Evolutionary conservation across 2,888 invertebrate species (phyloP), one percentile per base, ranked within the genome.

Genomic region (Oscheius sp.): DNA sequence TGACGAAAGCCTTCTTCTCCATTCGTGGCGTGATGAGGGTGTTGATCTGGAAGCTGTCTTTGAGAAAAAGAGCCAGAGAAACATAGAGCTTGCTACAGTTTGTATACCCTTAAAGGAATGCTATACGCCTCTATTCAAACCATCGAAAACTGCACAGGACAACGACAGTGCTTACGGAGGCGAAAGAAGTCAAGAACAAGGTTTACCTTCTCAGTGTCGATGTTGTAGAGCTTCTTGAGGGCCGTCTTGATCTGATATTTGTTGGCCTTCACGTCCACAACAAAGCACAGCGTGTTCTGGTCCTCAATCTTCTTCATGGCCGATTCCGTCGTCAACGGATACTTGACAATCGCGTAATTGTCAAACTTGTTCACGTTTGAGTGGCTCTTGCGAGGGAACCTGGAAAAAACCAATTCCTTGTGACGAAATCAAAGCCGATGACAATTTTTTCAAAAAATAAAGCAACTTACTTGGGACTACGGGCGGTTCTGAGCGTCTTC

Each of bases 271-370:
- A 95, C 93, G 91, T 99, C 95, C 53, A 97, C 96, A 91, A 99
- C 94, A 91, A 99, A 99, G 84, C 99, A 99, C 89, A 99, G 92
- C 21, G 99, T 99, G 92, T 99, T 99, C 92, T 97, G 97, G 90
- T 99, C 99, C 91, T 99, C 99, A 91, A 99, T 99, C 91, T 99
- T 99, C 92, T 99, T 99, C 99, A 99, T 99, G 71, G 99, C 98
- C 9, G 98, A 97, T 93, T 99, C 99, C 90, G 98, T 99, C 70
- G 99, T 99, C 91, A 99, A 91, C 47, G 99, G 99, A 90, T 93
- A 96, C 91, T 98, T 97, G 89, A 99, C 95, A 90, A 98, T 96
- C 89, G 96, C 95, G 92, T 94, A 98, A 72, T 96, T 79, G 79
- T 88, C 88, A 57, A 88, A 76, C 94, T 96, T 94, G 91, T 94